Conservation (phyloP, 2,888 invertebrate species). For the Salticus scenicus region DNA sequence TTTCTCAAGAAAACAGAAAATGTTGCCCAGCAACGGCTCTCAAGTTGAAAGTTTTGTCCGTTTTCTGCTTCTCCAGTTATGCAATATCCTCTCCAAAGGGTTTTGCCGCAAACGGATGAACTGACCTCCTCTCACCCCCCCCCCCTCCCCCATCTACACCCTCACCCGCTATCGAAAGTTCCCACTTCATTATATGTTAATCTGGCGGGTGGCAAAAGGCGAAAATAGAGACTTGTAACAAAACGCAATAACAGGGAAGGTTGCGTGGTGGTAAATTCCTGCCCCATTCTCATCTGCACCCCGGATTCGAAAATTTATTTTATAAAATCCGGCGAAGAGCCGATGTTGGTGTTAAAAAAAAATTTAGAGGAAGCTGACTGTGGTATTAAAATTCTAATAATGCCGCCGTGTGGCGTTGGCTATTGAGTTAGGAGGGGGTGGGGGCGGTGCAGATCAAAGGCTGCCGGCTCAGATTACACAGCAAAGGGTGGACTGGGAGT, state of each 20-base stretch:
- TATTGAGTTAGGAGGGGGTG: constrained; percentile 8
- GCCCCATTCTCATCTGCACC: background rate
- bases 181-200: constrained; percentile 19
- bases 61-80: no score
- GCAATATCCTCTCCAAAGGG: background rate
- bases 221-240: background rate
- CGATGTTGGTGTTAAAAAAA: background rate
- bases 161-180: background rate
- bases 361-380: background rate
- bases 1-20: no score
- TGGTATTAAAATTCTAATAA: constrained; percentile 17
- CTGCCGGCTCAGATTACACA: constrained; percentile 6
- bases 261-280: background rate
- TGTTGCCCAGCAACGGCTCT: no score
- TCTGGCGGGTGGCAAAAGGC: background rate
- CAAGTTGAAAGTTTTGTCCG: no score
- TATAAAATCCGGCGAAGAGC: background rate
- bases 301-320: constrained; percentile 12
- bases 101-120: background rate
- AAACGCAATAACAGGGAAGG: background rate
- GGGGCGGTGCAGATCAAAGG: constrained; percentile 12
- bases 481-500: background rate
- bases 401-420: constrained; percentile 7
- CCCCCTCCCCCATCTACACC: background rate
- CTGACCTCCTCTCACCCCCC: background rate